phyloP scores from a whole-genome alignment of 2,888 invertebrate genomes.

The Dasysyrphus tricinctus region DNA sequence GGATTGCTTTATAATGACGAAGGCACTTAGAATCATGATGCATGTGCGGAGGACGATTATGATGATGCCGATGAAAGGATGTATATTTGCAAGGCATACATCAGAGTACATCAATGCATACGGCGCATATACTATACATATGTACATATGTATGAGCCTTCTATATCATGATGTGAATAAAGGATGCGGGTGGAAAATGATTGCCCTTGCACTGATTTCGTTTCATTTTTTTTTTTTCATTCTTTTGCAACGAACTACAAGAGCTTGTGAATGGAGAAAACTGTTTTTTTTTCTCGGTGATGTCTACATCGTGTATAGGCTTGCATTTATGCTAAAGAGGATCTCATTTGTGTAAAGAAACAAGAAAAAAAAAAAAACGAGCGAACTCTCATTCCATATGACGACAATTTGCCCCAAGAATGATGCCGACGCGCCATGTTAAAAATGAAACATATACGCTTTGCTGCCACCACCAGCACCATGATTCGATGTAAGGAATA shows the following conservation, averaged over 20 bases:
- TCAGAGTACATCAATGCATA: slow-evolving; percentile 18
- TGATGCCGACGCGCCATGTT: slow-evolving; percentile 29
- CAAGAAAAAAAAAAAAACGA: neutral
- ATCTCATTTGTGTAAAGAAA: slow-evolving; percentile 55
- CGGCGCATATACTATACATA: neutral
- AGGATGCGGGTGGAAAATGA: slow-evolving; percentile 68
- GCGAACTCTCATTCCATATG: slow-evolving; percentile 34
- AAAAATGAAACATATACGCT: slow-evolving; percentile 38
- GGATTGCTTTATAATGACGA: slow-evolving; percentile 75
- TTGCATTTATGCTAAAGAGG: slow-evolving; percentile 65
- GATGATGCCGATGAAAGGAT: slow-evolving; percentile 71
- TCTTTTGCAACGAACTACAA: slow-evolving; percentile 40
- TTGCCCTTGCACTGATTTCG: slow-evolving; percentile 70
- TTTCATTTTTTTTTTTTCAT: slow-evolving; percentile 31
- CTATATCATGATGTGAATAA: slow-evolving; percentile 37
- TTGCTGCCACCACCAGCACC: neutral
- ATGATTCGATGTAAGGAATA: slow-evolving; percentile 10
- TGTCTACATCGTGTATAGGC: slow-evolving; percentile 28
- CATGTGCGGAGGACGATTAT: slow-evolving; percentile 71
- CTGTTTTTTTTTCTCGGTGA: slow-evolving; percentile 24
- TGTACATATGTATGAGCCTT: slow-evolving; percentile 34
- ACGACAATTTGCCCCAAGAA: slow-evolving; percentile 21
- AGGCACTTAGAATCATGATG: slow-evolving; percentile 75
- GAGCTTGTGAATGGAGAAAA: slow-evolving; percentile 40
- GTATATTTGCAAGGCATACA: slow-evolving; percentile 18